phyloP scores from a whole-genome alignment of 1,140 invertebrate genomes.

The Arctopsyche grandis region DNA sequence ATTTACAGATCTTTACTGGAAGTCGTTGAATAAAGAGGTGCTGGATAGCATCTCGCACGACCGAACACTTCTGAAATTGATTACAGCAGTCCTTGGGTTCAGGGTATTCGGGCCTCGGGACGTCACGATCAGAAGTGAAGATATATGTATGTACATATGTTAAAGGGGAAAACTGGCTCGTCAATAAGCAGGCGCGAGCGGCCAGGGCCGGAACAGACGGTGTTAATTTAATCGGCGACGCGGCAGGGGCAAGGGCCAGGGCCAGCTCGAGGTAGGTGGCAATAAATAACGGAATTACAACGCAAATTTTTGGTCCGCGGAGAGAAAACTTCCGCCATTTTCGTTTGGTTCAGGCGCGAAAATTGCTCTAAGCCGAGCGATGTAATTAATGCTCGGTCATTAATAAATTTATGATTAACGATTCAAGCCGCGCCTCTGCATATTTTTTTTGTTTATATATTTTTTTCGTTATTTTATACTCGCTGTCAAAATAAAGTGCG shows the following conservation, averaged over 20 bases:
- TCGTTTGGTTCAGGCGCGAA: conserved; percentile 12
- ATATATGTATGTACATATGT: neutral
- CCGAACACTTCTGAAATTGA: conserved; percentile 22
- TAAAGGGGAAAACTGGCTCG: conserved; percentile 5
- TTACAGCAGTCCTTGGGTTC: neutral
- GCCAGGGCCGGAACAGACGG: neutral
- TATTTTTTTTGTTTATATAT: neutral
- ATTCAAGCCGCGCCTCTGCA: conserved; percentile 4
- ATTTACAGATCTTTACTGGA: neutral
- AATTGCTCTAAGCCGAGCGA: conserved; percentile 33
- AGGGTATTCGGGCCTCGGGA: neutral
- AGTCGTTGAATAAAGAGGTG: conserved; percentile 4
- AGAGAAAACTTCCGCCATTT: conserved; percentile 33
- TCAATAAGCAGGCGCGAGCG: neutral
- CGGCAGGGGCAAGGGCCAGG: neutral
- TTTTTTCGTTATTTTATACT: neutral
- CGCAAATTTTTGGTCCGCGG: conserved; percentile 35
- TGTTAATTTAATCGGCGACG: conserved; percentile 19
- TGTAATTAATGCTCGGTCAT: conserved; percentile 36
- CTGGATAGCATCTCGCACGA: neutral
- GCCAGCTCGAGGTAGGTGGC: neutral
- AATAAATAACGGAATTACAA: conserved; percentile 38
- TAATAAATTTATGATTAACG: conserved; percentile 40
- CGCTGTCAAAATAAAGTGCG: neutral
- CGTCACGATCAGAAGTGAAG: conserved; percentile 18